These are phyloP conservation scores for Oedothorax gibbosus DNA, from an alignment of 1,140 invertebrate species.

Conservation along the genomic window DNA sequence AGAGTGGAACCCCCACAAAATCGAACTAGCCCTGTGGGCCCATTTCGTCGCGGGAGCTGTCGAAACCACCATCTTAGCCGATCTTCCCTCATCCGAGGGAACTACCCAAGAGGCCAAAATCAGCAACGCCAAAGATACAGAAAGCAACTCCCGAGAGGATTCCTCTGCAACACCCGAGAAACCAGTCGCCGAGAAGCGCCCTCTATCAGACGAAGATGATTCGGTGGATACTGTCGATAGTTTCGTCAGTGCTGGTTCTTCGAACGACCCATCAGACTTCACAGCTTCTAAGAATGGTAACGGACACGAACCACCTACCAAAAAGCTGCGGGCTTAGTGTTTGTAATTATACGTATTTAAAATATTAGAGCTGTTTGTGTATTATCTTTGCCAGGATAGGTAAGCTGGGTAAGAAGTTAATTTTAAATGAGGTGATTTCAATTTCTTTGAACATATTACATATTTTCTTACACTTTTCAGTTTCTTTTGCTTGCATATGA, in stretches of 20 bases:
- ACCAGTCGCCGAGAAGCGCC: not conserved
- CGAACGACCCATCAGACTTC: slow-evolving; percentile 34
- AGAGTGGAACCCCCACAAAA: slow-evolving; percentile 84
- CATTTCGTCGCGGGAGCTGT: slow-evolving; percentile 86
- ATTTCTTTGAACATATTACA: too few relatives aligned
- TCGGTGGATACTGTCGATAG: slow-evolving; percentile 31
- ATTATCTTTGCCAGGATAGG: too few relatives aligned
- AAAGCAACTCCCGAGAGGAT: not conserved
- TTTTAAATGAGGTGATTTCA: too few relatives aligned
- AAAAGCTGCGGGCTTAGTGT: slow-evolving; percentile 47
- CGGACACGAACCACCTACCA: slow-evolving; percentile 46
- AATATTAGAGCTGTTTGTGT: not conserved
- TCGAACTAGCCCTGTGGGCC: slow-evolving; percentile 91
- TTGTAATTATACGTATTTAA: not conserved
- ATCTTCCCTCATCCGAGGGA: slow-evolving; percentile 73
- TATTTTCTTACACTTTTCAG: too few relatives aligned
- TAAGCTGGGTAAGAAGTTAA: too few relatives aligned
- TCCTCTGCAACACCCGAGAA: not conserved
- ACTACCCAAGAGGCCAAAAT: not conserved
- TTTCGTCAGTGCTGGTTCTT: slow-evolving; percentile 15
- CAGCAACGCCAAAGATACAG: not conserved
- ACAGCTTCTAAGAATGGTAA: slow-evolving; percentile 14
- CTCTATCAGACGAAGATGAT: slow-evolving; percentile 8
- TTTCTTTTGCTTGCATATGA: too few relatives aligned
- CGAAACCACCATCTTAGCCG: slow-evolving; percentile 83